These are phyloP conservation scores for Tethya wilhelma DNA, from an alignment of 37 sponge, comb jelly and placozoan genomes.

Conservation along the genomic window DNA sequence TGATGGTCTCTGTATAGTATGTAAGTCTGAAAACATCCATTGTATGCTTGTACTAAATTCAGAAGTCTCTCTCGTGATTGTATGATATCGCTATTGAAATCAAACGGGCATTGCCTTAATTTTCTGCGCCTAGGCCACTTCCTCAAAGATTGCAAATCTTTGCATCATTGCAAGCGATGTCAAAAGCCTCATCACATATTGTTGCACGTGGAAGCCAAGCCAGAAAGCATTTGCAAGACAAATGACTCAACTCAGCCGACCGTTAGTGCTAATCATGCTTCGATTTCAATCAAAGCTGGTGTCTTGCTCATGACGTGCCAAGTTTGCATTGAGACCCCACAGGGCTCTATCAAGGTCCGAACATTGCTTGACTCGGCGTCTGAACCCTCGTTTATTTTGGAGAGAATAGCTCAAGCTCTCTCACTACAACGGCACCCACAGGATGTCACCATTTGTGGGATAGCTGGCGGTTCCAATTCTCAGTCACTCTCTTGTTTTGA, in stretches of 20 bases:
- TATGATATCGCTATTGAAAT: no score
- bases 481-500: constrained; percentile 9
- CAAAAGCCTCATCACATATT: constrained; percentile 30
- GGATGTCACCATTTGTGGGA: constrained; percentile 16
- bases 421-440: not conserved
- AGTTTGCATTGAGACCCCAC: constrained; percentile 1
- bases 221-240: not conserved
- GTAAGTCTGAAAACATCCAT: no score
- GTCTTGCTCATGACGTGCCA: constrained; percentile 32
- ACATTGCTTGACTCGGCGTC: constrained; percentile 27
- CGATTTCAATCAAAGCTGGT: not conserved
- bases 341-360: constrained; percentile 3
- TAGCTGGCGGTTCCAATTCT: constrained; percentile 1
- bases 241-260: not conserved
- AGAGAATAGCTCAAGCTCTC: constrained; percentile 2
- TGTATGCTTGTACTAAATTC: no score
- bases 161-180: no score
- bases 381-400: constrained; percentile 15
- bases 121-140: no score
- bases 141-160: no score
- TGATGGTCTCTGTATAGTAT: no score
- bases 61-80: no score
- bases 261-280: not conserved
- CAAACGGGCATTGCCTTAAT: no score
- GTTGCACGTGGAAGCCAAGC: not conserved